phyloP scores from a whole-genome alignment of 2,113 vertebrate species.

The Myrmecophaga tridactyla region DNA sequence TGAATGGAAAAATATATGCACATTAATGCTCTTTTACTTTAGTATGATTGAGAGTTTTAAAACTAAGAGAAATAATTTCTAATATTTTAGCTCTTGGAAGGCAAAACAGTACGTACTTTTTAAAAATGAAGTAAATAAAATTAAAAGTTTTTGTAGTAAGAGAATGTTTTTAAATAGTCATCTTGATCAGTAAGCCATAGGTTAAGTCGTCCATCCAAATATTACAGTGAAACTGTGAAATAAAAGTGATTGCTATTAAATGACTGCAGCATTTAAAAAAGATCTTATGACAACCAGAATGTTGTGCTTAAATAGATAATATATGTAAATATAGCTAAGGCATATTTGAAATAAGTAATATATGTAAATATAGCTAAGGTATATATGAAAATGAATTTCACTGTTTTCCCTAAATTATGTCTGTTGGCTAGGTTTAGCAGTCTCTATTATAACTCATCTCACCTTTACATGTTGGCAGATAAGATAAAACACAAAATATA shows the following conservation, averaged over 20 bases:
- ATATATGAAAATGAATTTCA: background rate
- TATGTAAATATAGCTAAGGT: no score
- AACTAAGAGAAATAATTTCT: background rate
- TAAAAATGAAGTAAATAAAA: background rate
- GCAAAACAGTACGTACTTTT: background rate
- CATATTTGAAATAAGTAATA: no score
- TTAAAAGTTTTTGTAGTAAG: background rate
- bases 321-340: background rate
- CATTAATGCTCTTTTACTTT: background rate
- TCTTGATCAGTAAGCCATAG: background rate
- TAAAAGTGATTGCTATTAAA: background rate
- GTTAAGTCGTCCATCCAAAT: background rate
- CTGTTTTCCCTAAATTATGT: background rate
- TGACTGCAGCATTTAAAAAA: background rate
- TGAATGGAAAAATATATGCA: background rate
- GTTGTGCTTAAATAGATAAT: background rate
- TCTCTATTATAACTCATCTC: background rate
- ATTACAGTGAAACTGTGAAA: background rate
- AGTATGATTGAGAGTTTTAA: slow-evolving; percentile 3
- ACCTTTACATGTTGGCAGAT: background rate
- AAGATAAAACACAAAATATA: background rate
- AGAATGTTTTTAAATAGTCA: background rate
- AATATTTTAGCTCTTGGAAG: background rate
- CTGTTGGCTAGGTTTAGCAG: background rate
- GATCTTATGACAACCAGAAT: background rate